Evolutionary conservation across 2,888 invertebrate species (phyloP).

Genomic region (Hololepta plana): DNA sequence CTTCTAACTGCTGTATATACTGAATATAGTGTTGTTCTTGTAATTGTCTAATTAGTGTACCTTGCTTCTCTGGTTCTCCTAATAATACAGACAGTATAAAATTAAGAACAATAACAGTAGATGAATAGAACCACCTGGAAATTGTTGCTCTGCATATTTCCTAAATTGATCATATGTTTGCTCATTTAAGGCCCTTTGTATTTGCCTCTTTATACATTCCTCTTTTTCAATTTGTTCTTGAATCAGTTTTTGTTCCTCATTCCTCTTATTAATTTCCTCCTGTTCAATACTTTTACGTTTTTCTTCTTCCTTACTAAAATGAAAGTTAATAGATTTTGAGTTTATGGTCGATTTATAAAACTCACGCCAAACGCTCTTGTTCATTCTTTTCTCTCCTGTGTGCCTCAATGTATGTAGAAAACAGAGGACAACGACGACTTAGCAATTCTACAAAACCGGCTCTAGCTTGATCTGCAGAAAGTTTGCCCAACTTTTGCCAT

Average conservation of each 20-base stretch:
- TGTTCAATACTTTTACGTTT: too few species aligned
- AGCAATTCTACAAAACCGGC: conserved; percentile 78
- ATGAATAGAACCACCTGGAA: conserved; percentile 33
- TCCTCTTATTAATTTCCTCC: conserved; percentile 37
- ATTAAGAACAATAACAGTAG: not conserved
- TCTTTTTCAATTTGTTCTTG: conserved; percentile 42
- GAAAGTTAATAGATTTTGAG: not conserved
- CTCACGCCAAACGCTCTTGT: conserved; percentile 43
- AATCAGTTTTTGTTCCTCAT: conserved; percentile 42
- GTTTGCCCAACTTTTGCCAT: conserved; percentile 82
- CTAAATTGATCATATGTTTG: conserved; percentile 83
- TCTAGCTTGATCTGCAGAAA: conserved; percentile 77
- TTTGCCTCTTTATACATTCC: conserved; percentile 53
- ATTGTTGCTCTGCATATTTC: conserved; percentile 86
- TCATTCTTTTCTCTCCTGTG: conserved; percentile 76
- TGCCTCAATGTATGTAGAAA: conserved; percentile 80
- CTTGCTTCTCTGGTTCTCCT: conserved; percentile 76
- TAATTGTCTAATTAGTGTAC: conserved; percentile 76
- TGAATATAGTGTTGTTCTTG: conserved; percentile 99
- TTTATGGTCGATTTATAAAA: conserved; percentile 8
- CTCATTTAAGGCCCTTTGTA: conserved; percentile 91
- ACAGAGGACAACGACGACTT: conserved; percentile 73
- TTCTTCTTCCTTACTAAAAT: conserved; percentile 8
- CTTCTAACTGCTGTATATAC: conserved; percentile 84
- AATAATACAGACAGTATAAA: conserved; percentile 5